Conservation (phyloP, 2,888 invertebrate species). For the Lycia hirtaria region DNA sequence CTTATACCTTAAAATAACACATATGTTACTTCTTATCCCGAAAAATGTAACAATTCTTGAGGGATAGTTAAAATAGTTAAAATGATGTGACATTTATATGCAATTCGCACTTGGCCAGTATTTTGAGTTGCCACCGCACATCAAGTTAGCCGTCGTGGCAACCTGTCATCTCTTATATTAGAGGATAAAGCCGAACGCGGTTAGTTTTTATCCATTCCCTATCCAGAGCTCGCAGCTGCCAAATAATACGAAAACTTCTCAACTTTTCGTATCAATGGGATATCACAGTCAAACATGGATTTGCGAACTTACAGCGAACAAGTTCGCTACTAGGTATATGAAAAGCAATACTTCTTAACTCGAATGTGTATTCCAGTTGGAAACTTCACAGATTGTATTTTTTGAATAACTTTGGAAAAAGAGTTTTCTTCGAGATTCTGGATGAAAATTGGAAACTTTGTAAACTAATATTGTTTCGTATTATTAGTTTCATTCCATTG, state of each 20-base stretch:
- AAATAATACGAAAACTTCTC: constrained; percentile 42
- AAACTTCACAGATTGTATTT: constrained; percentile 16
- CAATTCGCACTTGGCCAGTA: no score
- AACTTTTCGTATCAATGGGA: constrained; percentile 43
- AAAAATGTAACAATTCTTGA: no score
- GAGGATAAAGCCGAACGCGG: no score
- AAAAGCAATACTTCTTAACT: constrained; percentile 23
- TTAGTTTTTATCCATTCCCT: no score
- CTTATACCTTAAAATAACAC: no score
- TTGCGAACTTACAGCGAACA: constrained; percentile 38
- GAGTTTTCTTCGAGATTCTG: constrained; percentile 11
- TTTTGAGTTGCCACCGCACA: no score
- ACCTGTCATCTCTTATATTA: no score
- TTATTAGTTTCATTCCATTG: not conserved
- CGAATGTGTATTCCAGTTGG: constrained; percentile 18
- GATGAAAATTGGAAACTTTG: constrained; percentile 5
- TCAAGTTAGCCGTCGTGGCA: no score
- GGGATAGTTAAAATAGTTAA: no score
- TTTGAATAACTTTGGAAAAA: constrained; percentile 20
- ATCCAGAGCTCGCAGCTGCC: constrained; percentile 33
- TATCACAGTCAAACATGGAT: constrained; percentile 40
- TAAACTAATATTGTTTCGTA: constrained; percentile 4
- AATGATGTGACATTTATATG: no score
- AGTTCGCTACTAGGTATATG: constrained; percentile 30
- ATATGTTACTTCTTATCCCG: no score